Evolutionary conservation across 2,113 vertebrate species (phyloP).

Genomic region (Ptilorrhoa leucosticta): DNA sequence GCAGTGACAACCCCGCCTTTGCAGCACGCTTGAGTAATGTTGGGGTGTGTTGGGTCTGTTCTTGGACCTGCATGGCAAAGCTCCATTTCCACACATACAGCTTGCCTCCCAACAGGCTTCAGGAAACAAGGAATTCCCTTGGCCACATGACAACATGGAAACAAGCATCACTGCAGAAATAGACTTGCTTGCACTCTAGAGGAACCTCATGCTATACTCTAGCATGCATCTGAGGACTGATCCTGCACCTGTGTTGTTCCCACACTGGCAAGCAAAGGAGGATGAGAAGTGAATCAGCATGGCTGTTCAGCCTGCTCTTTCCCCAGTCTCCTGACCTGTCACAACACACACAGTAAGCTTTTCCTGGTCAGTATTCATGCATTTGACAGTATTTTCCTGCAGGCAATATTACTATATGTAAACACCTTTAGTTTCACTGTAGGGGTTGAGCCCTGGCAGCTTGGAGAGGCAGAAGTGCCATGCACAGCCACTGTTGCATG

Average conservation of each 20-base stretch:
- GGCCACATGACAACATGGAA: background rate
- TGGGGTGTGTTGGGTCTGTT: background rate
- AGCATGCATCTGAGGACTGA: background rate
- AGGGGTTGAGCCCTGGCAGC: background rate
- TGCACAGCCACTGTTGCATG: background rate
- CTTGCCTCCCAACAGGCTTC: background rate
- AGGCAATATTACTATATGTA: background rate
- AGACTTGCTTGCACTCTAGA: background rate
- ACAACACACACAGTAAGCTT: background rate
- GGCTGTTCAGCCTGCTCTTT: background rate
- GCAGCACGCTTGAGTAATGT: background rate
- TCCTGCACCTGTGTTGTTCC: background rate
- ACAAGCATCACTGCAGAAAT: background rate
- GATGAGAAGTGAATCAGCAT: background rate
- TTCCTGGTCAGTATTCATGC: background rate
- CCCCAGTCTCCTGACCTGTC: rapidly evolving
- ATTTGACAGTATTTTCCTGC: background rate
- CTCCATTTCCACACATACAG: too few species aligned
- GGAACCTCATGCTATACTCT: background rate
- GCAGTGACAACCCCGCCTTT: background rate
- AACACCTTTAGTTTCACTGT: background rate
- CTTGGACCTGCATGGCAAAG: background rate
- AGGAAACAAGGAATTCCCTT: background rate
- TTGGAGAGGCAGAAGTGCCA: background rate
- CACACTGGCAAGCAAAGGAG: background rate